phyloP scores from a whole-genome alignment of 2,888 invertebrate genomes.

The Sisyra terminalis region DNA sequence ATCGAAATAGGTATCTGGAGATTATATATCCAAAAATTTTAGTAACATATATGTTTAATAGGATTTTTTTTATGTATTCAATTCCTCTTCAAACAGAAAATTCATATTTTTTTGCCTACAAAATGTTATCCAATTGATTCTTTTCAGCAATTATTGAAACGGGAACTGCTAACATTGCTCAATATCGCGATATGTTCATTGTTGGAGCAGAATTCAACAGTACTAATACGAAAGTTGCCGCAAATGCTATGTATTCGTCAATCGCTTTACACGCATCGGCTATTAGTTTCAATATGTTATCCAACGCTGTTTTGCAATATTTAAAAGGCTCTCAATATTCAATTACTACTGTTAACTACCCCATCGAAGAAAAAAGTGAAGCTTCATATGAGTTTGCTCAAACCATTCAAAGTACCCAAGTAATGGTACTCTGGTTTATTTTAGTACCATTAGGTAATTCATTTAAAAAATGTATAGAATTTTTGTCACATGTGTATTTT shows the following conservation, averaged over 20 bases:
- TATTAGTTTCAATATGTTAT: conserved; percentile 31
- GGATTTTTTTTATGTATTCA: no score
- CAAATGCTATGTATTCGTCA: conserved; percentile 27
- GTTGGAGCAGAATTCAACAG: conserved; percentile 29
- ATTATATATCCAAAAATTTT: no score
- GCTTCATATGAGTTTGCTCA: conserved; percentile 1
- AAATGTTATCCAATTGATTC: no score
- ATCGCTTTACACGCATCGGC: conserved; percentile 33
- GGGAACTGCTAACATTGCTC: not conserved
- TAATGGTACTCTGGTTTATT: conserved; percentile 22
- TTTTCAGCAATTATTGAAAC: not conserved
- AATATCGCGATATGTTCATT: conserved; percentile 13
- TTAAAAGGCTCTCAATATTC: conserved; percentile 19
- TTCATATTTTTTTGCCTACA: no score
- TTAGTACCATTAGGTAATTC: conserved; percentile 23
- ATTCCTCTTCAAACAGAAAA: no score
- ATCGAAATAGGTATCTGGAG: no score
- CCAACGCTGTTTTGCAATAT: conserved; percentile 27
- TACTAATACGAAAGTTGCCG: conserved; percentile 10
- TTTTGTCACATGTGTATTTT: no score
- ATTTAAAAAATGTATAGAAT: not conserved
- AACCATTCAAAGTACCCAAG: conserved; percentile 15
- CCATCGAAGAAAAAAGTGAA: conserved; percentile 17
- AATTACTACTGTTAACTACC: conserved; percentile 22
- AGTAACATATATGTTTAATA: no score